Evolutionary conservation across 2,888 invertebrate genomes (phyloP).

Genomic region (Drosophila mercatorum): DNA sequence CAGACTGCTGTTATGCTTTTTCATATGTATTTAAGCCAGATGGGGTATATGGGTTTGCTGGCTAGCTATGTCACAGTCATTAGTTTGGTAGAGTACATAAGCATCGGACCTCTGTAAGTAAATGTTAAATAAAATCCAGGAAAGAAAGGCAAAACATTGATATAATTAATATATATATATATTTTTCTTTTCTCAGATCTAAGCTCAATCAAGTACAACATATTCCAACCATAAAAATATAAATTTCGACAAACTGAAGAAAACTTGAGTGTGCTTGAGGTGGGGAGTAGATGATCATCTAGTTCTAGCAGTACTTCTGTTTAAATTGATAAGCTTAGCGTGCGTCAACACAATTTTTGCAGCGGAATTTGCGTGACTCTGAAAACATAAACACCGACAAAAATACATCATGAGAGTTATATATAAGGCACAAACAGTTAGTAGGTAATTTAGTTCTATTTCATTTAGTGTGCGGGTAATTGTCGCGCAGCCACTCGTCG

Average conservation of each 20-base stretch:
- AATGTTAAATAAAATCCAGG: neutral
- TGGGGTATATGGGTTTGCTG: neutral
- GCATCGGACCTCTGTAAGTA: too few relatives aligned
- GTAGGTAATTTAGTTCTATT: slow-evolving; percentile 33
- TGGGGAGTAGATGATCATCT: neutral
- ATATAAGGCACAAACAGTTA: slow-evolving; percentile 39
- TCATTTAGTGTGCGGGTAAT: slow-evolving; percentile 32
- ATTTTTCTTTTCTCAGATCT: too few relatives aligned
- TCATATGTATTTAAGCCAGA: neutral
- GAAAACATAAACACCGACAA: neutral
- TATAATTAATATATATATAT: too few relatives aligned
- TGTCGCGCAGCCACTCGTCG: slow-evolving; percentile 16
- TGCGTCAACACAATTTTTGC: slow-evolving; percentile 28
- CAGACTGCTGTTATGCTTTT: slow-evolving; percentile 27
- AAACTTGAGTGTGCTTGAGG: neutral
- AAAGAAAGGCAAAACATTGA: too few relatives aligned
- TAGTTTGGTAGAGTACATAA: neutral
- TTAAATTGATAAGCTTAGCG: slow-evolving; percentile 9
- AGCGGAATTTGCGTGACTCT: slow-evolving; percentile 43
- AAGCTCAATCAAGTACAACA: too few relatives aligned
- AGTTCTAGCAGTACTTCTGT: neutral
- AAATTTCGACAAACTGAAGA: neutral
- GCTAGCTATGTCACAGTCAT: neutral
- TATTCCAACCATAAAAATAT: too few relatives aligned
- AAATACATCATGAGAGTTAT: slow-evolving; percentile 5